These are phyloP conservation scores for Penaeus japonicus DNA, from an alignment of 1,140 invertebrate species.

Conservation along the genomic window DNA sequence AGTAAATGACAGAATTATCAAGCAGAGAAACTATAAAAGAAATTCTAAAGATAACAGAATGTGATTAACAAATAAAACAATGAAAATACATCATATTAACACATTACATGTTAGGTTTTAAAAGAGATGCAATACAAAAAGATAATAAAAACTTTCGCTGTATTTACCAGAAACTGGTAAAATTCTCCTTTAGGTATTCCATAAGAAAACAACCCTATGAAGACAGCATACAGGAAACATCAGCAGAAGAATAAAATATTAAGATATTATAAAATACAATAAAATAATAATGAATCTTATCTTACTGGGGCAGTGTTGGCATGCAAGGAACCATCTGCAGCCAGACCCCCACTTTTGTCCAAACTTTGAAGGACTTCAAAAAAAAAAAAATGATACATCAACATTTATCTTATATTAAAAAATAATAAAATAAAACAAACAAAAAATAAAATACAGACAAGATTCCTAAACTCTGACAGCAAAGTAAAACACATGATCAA, in stretches of 20 bases:
- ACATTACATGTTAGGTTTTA: neutral
- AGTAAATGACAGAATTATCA: no score
- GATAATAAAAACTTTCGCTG: slow-evolving; percentile 30
- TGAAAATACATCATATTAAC: slow-evolving; percentile 12
- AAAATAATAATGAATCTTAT: slow-evolving; percentile 52
- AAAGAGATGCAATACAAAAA: neutral
- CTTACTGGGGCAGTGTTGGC: slow-evolving; percentile 52
- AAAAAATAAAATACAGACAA: neutral
- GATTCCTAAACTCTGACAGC: neutral
- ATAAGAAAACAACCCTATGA: slow-evolving; percentile 24
- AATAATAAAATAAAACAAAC: neutral
- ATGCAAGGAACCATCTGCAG: slow-evolving; percentile 48
- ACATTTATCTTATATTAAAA: slow-evolving; percentile 31
- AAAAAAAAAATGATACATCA: slow-evolving; percentile 41
- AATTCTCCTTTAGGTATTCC: neutral
- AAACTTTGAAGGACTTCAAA: slow-evolving; percentile 51
- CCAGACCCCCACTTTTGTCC: slow-evolving; percentile 48
- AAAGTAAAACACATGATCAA: slow-evolving; percentile 17
- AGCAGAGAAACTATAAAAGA: no score
- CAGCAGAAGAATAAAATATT: slow-evolving; percentile 23
- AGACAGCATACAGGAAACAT: neutral
- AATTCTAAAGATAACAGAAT: no score
- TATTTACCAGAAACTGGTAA: slow-evolving; percentile 24
- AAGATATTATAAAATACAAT: slow-evolving; percentile 39
- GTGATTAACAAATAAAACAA: neutral